Base-by-base conservation (phyloP, 1,140 invertebrate species). In the Philotrypesis tridentata region DNA sequence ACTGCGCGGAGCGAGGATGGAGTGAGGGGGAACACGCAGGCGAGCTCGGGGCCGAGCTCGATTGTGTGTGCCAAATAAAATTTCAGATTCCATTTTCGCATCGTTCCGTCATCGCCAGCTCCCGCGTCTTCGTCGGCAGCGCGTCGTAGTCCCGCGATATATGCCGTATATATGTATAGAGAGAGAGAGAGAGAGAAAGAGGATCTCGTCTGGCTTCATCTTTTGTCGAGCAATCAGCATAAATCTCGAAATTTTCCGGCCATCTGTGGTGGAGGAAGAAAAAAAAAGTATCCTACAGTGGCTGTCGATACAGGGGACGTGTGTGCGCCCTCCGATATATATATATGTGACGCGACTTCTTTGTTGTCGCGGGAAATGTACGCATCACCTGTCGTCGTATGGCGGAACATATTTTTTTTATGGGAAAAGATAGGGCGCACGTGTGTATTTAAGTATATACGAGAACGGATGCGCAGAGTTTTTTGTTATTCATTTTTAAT, bases 81-180 rank as follows among this genome's bases (percentile, higher is more conserved):
- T 84, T 85, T 83, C 70, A 80, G 71, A 85, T 83, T 85, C 82
- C 68, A 77, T 82, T 77, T 78, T 71, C 72, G 37, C 71, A 37
- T 37, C 33, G 61, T 23, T 70, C 68, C 31, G 31, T 37, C 27
- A 7, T n/a, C 31, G 67, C 7, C 25, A 37, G 67, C 31, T 25
- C n/a, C n/a, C 25, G 63, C 23, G 63, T 65, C 8, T 27, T 23
- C 63, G 31, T n/a, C 17, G 14, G 67, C 4, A n/a, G n/a, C n/a
- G n/a, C n/a, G n/a, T n/a, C n/a, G 67, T n/a, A 9, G 17, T 21
- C 25, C 31, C 7, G 11, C 21, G 25, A 17, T 17, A 33, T 70
- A 33, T 70, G 67, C 6, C 17, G 17, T 33, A 4, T 33, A 7
- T 29, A 25, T 75, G 6, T 74, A 74, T 74, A 74, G n/a, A n/a